phyloP scores from a whole-genome alignment of 2,797 vertebrate genomes.

The Vireo griseus region DNA sequence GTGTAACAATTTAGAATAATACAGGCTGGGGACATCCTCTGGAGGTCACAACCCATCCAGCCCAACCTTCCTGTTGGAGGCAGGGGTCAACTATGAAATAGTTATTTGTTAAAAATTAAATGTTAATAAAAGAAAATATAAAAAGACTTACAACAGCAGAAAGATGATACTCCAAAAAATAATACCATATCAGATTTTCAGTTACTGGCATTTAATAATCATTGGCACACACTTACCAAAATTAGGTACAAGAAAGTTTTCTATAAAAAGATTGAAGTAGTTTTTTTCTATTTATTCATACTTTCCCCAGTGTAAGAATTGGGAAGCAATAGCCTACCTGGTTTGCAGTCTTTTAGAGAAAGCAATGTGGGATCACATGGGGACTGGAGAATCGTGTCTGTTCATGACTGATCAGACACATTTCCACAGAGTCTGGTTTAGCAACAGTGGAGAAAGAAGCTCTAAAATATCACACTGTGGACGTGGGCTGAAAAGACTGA shows the following conservation, averaged over 20 bases:
- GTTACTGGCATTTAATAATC: neutral
- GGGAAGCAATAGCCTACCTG: neutral
- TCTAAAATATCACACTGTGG: neutral
- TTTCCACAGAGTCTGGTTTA: neutral
- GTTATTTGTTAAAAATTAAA: neutral
- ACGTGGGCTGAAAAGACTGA: conserved; percentile 6
- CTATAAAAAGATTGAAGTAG: rapidly evolving
- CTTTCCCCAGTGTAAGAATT: neutral
- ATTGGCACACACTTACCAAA: neutral
- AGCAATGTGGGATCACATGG: neutral
- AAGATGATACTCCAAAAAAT: neutral
- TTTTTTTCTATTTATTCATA: neutral
- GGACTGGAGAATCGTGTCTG: neutral
- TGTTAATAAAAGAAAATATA: neutral
- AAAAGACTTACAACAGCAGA: neutral
- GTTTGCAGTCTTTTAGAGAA: neutral
- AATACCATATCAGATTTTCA: neutral
- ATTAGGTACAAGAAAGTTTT: neutral
- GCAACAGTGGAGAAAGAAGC: neutral
- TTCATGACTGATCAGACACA: neutral
- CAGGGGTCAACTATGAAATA: neutral
- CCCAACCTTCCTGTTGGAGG: neutral
- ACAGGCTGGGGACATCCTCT: neutral
- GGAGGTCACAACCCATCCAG: neutral
- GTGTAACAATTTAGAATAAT: neutral